Base-by-base conservation (phyloP, 2,797 vertebrate species). In the Premnoplex brunnescens region DNA sequence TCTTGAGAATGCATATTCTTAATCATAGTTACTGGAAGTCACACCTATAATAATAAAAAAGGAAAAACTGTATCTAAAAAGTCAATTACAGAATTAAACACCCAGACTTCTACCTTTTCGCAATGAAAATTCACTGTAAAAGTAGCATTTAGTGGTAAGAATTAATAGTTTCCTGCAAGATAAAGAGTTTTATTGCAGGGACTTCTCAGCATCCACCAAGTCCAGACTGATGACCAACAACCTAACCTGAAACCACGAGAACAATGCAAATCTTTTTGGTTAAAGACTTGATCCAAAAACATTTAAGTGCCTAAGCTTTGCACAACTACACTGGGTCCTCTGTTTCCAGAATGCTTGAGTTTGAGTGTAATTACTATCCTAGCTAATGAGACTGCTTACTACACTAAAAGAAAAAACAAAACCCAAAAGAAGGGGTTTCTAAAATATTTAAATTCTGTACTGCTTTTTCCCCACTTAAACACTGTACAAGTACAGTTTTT, bases 241-340 rank as follows among this genome's bases (percentile, higher is more conserved):
- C 17, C 30, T 49, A 16, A 86, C 8, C 26, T 0, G 0, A 78
- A 93, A 56, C 10, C 19, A 39, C 10, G 30, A 1, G 5, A 85
- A 68, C 9, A 78, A 72, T 2, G 5, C 6, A 56, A 44, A 59
- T 48, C 17, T 43, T 74, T 48, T 7, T 21, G 7, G 26, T 56
- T 55, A 55, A 85, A 60, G 49, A 54, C 30, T 30, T 55, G 44
- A 84, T 30, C 16, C 24, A 73, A 64, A 60, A 58, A 6, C 27
- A n/a, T 34, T 62, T 26, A 16, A 23, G 30, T 6, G 12, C 24
- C 23, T 1, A 36, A 21, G 37, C 22, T 82, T 13, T 52, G 32
- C 34, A 8, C 14, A 68, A 24, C 39, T 46, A 2, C 46, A 58
- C n/a, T 26, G 30, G 23, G 30, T 76, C 5, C 14, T 24, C 14